Evolutionary conservation across 2,797 vertebrate species (phyloP), one percentile per base, ranked within the genome.

Genomic region (Ctenosaura bakeri): DNA sequence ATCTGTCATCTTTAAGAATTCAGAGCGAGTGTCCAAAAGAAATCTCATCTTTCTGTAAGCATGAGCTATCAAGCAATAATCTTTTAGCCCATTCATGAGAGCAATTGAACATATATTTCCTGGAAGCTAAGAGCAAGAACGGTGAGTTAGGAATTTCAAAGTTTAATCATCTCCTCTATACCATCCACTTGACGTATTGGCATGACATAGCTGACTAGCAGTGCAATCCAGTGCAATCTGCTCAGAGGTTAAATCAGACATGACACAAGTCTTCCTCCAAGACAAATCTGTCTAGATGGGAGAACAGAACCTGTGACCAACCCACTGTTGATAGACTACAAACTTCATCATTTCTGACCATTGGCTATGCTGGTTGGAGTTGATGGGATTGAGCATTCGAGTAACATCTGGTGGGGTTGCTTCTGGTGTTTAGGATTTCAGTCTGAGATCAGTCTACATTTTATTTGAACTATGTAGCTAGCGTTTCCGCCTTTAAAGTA

Each of bases 1-100:
- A 88, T 71, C 38, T 78, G 52, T 38, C 85, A 79, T 38, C 2
- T 35, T 84, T 87, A 79, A 54, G 71, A 78, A 83, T 89, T 83
- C 80, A 87, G 52, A 52, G 18, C 4, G 20, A 78, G 62, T 78
- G 46, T 22, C 38, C 35, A 76, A 59, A 62, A 54, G 14, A 20
- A 52, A 85, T 52, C 24, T 77, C 66, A 85, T 56, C n/a, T 85
- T 89, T 86, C 10, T 1, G 3, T 52, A 83, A 78, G 26, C 64
- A 16, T 3, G 3, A 26, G 35, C 56, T 83, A 64, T 56, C 46
- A 86, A 32, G 42, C 16, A 81, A 86, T 62, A 86, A 59, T 24
- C 6, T 71, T 79, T 73, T 73, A 74, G 54, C 12, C 35, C 14
- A 38, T 35, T 86, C 59, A 81, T 50, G 35, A 22, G 26, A 73